These are phyloP conservation scores for Lanius collurio DNA, from an alignment of 2,113 vertebrate genomes.

Conservation along the genomic window DNA sequence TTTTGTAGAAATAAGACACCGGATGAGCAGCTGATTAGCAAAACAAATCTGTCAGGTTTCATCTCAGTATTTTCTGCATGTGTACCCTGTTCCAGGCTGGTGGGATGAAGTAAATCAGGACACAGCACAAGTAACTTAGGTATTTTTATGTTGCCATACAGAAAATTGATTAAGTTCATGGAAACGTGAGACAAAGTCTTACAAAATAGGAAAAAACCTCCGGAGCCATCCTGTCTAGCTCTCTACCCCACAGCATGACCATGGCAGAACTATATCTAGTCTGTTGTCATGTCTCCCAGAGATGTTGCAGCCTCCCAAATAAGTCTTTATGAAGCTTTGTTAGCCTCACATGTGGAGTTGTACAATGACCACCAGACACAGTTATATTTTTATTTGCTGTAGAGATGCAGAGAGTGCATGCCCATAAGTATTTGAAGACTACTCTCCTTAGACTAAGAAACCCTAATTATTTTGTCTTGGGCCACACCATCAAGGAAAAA, in stretches of 20 bases:
- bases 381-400: not conserved
- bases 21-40: not conserved
- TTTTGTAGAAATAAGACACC: not conserved
- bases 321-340: not conserved
- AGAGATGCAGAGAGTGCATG: not conserved
- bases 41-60: not conserved
- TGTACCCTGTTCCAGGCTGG: not conserved
- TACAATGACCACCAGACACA: not conserved
- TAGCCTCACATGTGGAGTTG: accelerated
- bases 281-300: not conserved
- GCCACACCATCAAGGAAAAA: not conserved
- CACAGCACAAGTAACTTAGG: not conserved
- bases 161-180: not conserved
- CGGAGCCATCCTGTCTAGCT: not conserved
- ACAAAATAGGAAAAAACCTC: not conserved
- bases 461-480: not conserved
- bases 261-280: not conserved
- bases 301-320: not conserved
- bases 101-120: not conserved
- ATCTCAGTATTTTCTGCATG: not conserved
- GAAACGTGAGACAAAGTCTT: not conserved
- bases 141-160: not conserved
- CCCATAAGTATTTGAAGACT: not conserved
- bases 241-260: not conserved
- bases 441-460: not conserved